Percentiles rank a stretch among this genome's conserved stretches.
These are phyloP conservation scores for Ganaspis sp. DNA, from an alignment of 1,140 invertebrate species.

Conservation along the genomic window DNA sequence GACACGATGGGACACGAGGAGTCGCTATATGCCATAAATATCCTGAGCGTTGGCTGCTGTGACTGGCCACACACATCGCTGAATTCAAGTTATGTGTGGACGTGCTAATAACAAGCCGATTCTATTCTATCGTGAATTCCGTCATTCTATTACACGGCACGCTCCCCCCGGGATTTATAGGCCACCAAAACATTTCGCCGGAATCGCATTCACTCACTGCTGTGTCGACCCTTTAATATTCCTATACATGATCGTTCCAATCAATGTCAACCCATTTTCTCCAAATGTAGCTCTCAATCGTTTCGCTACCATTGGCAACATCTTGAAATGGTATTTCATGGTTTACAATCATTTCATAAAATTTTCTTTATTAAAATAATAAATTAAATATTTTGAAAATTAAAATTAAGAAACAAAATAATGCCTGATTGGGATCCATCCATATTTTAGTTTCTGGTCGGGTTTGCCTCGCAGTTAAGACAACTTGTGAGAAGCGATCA, in stretches of 20 bases:
- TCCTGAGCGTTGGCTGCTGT: slow-evolving; percentile 43
- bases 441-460: too few species aligned
- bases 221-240: background rate
- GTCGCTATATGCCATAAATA: slow-evolving; percentile 50
- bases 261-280: background rate
- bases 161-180: slow-evolving; percentile 51
- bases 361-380: background rate
- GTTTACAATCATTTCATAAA: too few species aligned
- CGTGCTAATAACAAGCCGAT: slow-evolving; percentile 74
- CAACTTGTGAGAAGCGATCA: too few species aligned
- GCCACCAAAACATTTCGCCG: slow-evolving; percentile 32
- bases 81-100: slow-evolving; percentile 71
- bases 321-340: too few species aligned
- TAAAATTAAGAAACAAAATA: too few species aligned
- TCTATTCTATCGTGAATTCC: slow-evolving; percentile 68
- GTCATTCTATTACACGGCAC: slow-evolving; percentile 60
- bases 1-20: background rate
- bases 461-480: too few species aligned
- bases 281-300: background rate
- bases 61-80: slow-evolving; percentile 63
- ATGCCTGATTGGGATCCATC: too few species aligned
- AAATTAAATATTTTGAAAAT: too few species aligned
- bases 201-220: slow-evolving; percentile 22
- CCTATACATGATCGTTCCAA: background rate
- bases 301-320: background rate